A percentile compares a stretch with the other conserved stretches of the same genome.
phyloP scores from a whole-genome alignment of 2,888 invertebrate genomes.

The Thymelicus sylvestris region DNA sequence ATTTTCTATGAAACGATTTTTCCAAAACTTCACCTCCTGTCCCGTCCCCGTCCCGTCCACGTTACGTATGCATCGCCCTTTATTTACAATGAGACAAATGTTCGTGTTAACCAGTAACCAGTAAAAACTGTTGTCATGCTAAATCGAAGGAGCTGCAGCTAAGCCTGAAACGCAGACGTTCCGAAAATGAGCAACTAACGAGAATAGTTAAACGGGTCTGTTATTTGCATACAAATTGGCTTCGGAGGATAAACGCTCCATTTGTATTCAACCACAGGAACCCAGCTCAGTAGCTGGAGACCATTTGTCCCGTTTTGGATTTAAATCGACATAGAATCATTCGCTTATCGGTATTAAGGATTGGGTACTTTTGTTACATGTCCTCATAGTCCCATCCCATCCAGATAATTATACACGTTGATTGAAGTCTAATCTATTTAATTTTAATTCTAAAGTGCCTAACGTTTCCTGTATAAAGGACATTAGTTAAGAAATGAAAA shows the following conservation, averaged over 20 bases:
- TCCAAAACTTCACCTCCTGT: too few relatives aligned
- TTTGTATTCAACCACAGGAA: constrained; percentile 82
- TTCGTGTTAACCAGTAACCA: neutral
- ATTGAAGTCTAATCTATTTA: too few relatives aligned
- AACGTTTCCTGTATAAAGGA: too few relatives aligned
- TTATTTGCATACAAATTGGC: constrained; percentile 84
- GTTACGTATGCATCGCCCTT: too few relatives aligned
- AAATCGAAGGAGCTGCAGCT: constrained; percentile 49
- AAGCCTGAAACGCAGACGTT: constrained; percentile 70
- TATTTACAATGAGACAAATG: neutral
- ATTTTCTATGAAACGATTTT: too few relatives aligned
- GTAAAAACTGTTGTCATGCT: constrained; percentile 12
- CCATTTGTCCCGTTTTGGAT: constrained; percentile 80
- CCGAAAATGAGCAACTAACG: constrained; percentile 84
- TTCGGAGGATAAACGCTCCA: constrained; percentile 82
- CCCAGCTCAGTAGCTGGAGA: constrained; percentile 74
- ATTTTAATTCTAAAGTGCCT: too few relatives aligned
- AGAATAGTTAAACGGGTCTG: constrained; percentile 82
- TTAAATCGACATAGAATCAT: constrained; percentile 56
- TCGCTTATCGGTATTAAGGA: constrained; percentile 2
- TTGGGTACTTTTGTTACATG: neutral
- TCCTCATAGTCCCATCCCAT: too few relatives aligned
- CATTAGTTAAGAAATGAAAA: too few relatives aligned
- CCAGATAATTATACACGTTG: neutral
- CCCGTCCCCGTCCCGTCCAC: too few relatives aligned